Conservation (phyloP, 2,113 vertebrate genomes). For the Meleagris gallopavo region DNA sequence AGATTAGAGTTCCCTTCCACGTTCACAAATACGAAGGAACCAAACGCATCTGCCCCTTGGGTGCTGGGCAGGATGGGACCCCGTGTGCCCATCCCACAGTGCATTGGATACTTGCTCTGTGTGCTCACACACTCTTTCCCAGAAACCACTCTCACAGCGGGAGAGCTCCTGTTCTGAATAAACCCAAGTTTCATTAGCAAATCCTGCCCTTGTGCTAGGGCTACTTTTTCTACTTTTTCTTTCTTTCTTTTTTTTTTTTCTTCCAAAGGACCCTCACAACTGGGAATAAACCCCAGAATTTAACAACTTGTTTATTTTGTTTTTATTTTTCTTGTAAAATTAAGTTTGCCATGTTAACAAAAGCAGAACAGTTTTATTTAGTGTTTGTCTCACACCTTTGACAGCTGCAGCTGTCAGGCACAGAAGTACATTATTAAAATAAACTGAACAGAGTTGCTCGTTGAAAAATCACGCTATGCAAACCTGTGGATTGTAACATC, state of each 20-base stretch:
- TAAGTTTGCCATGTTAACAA: constrained; percentile 72
- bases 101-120: not conserved
- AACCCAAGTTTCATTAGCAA: not conserved
- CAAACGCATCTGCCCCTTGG: not conserved
- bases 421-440: constrained; percentile 63
- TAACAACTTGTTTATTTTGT: constrained; percentile 26
- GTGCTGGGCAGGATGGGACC: not conserved
- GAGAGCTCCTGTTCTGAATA: not conserved
- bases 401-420: constrained; percentile 80
- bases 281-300: constrained; percentile 7
- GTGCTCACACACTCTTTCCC: not conserved
- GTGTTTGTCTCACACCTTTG: constrained; percentile 81
- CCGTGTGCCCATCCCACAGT: rapidly evolving
- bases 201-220: not conserved
- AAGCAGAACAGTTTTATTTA: constrained; percentile 73
- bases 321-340: constrained; percentile 51
- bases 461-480: constrained; percentile 54
- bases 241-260: not conserved
- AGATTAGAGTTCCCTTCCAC: not conserved
- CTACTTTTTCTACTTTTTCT: not conserved
- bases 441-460: constrained; percentile 49
- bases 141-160: rapidly evolving
- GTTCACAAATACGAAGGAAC: not conserved
- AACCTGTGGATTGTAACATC: constrained; percentile 76
- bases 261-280: constrained; percentile 40